A percentile compares a stretch with the other conserved stretches of the same genome.
These are phyloP conservation scores for Callyntrura sp. DNA, from an alignment of 2,888 invertebrate genomes.

Conservation along the genomic window DNA sequence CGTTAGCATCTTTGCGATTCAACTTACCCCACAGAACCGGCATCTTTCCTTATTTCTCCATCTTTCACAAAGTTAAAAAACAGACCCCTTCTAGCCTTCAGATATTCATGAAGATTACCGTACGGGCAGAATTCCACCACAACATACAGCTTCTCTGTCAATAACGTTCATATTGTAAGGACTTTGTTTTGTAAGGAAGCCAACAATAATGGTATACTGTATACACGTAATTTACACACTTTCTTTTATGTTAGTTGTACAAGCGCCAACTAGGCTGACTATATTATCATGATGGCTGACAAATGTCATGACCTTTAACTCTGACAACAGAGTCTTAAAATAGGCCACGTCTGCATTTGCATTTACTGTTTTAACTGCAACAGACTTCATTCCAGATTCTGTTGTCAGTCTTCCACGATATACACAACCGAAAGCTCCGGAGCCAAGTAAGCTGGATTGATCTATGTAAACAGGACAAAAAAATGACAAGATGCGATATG, in stretches of 20 bases:
- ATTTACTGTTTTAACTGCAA: slow-evolving; percentile 76
- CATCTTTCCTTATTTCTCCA: slow-evolving; percentile 55
- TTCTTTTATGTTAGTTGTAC: slow-evolving; percentile 58
- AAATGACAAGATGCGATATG: not conserved
- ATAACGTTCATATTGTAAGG: not conserved
- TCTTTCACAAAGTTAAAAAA: slow-evolving; percentile 78
- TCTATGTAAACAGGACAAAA: slow-evolving; percentile 10
- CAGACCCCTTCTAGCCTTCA: slow-evolving; percentile 76
- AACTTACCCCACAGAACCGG: not conserved
- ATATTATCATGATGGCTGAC: slow-evolving; percentile 76
- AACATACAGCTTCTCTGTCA: slow-evolving; percentile 76
- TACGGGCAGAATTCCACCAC: slow-evolving; percentile 81
- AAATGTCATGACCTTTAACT: slow-evolving; percentile 80
- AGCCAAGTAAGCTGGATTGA: slow-evolving; percentile 60
- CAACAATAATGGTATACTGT: not conserved
- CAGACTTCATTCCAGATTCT: slow-evolving; percentile 31
- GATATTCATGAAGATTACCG: slow-evolving; percentile 78
- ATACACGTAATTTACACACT: slow-evolving; percentile 43
- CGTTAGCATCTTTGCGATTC: not conserved
- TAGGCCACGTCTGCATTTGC: slow-evolving; percentile 70
- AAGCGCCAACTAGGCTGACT: slow-evolving; percentile 76
- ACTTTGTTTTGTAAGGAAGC: no score
- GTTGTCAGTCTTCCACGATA: slow-evolving; percentile 67
- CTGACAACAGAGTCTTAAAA: slow-evolving; percentile 72
- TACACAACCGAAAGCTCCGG: slow-evolving; percentile 73